These are phyloP conservation scores for Kryptolebias marmoratus DNA, from an alignment of 2,113 vertebrate genomes.

Conservation along the genomic window DNA sequence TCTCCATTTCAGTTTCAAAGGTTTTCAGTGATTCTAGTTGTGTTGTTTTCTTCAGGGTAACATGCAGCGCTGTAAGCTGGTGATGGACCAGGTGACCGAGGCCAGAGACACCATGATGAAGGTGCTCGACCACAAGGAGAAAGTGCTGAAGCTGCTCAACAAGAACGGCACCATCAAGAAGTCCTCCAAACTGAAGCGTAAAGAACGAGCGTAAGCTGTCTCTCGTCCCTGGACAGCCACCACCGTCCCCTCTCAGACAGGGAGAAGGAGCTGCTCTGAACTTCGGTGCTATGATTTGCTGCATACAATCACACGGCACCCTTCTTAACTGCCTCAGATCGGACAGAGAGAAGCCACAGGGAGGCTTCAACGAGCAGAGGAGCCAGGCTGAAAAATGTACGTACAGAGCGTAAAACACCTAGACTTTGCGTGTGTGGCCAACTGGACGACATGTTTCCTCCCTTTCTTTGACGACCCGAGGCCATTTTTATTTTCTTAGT, in stretches of 20 bases:
- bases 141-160: constrained; percentile 97
- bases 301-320: constrained; percentile 74
- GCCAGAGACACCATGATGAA: constrained; percentile 99
- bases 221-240: neutral
- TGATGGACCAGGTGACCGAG: constrained; percentile 99
- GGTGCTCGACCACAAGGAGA: constrained; percentile 97
- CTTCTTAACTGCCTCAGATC: constrained; percentile 42
- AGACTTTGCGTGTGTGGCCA: constrained; percentile 35
- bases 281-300: constrained; percentile 76
- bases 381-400: constrained; percentile 25
- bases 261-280: constrained; percentile 57
- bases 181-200: constrained; percentile 95
- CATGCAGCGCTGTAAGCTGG: constrained; percentile 99
- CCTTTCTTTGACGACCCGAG: constrained; percentile 6
- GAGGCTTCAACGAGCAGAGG: constrained; percentile 22
- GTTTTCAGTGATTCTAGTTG: neutral
- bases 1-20: no score
- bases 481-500: constrained; percentile 54
- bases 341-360: constrained; percentile 27
- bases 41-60: constrained; percentile 85
- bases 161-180: constrained; percentile 96
- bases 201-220: constrained; percentile 87
- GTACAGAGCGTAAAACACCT: constrained; percentile 25
- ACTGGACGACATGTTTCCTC: neutral
- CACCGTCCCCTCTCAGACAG: constrained; percentile 9